phyloP scores from a whole-genome alignment of 2,888 invertebrate genomes.

The Periphyllus acericola region DNA sequence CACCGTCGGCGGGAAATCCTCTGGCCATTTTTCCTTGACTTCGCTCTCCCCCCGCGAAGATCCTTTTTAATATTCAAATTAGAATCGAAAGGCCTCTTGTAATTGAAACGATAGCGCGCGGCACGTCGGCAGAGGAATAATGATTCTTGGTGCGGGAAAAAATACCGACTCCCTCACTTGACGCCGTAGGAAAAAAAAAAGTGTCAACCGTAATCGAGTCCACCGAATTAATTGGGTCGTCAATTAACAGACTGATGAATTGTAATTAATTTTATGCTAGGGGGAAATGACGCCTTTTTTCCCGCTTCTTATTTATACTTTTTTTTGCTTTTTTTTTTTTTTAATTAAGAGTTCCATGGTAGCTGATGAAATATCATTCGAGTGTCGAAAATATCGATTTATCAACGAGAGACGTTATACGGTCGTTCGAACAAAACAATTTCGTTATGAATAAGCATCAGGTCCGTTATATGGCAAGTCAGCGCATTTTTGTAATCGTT shows the following conservation, averaged over 20 bases:
- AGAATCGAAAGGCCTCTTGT: conserved; percentile 57
- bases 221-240: conserved; percentile 61
- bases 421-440: background rate
- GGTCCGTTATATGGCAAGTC: background rate
- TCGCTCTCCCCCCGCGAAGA: conserved; percentile 1
- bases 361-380: conserved; percentile 46
- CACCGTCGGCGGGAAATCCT: conserved; percentile 33
- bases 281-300: conserved; percentile 42
- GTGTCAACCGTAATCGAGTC: conserved; percentile 62
- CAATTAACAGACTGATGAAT: conserved; percentile 62
- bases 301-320: conserved; percentile 37
- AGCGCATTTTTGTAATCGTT: too few species aligned
- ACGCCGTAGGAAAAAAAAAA: conserved; percentile 34
- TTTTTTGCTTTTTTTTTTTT: conserved; percentile 28
- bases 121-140: conserved; percentile 53
- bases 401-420: background rate
- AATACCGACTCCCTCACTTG: conserved; percentile 7
- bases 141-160: conserved; percentile 59
- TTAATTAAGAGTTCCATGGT: conserved; percentile 54
- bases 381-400: conserved; percentile 24
- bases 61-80: conserved; percentile 61
- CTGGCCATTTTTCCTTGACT: conserved; percentile 45
- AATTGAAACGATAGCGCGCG: conserved; percentile 57
- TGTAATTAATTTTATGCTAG: conserved; percentile 59
- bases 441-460: background rate